Evolutionary conservation across 2,797 vertebrate species (phyloP).

Genomic region (Selene dorsalis): DNA sequence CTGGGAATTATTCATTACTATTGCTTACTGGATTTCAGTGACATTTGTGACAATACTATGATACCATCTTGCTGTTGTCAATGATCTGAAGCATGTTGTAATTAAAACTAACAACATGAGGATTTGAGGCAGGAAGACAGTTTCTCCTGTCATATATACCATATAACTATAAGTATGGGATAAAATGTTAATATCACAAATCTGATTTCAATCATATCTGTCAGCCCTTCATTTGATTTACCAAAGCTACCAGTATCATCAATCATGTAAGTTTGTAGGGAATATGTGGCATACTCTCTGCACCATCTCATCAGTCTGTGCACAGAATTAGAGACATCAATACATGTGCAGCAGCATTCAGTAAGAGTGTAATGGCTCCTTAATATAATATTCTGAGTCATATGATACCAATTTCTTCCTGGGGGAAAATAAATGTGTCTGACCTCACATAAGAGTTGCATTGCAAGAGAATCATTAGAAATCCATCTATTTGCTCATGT

Average conservation of each 20-base stretch:
- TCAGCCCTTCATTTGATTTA: background rate
- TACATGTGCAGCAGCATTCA: conserved; percentile 48
- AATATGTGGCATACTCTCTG: conserved; percentile 13
- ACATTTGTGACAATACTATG: background rate
- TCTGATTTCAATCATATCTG: background rate
- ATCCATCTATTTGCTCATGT: conserved; percentile 39
- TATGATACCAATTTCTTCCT: conserved; percentile 58
- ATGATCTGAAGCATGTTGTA: background rate
- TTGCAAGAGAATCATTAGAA: conserved; percentile 45
- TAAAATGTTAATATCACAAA: background rate
- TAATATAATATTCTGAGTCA: conserved; percentile 67
- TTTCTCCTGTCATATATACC: background rate
- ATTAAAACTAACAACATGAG: background rate
- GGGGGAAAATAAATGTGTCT: conserved; percentile 63
- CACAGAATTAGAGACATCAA: conserved; percentile 42
- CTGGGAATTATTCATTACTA: background rate
- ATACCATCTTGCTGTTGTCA: background rate
- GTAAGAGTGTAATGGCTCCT: conserved; percentile 56
- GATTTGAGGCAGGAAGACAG: background rate
- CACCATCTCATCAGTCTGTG: conserved; percentile 34
- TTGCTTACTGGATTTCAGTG: background rate
- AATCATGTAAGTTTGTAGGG: conserved; percentile 11
- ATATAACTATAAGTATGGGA: background rate
- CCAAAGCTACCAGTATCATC: conserved; percentile 9
- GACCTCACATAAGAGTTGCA: conserved; percentile 60